Conservation (phyloP, 2,797 vertebrate genomes). For the Acipenser transmontanus region DNA sequence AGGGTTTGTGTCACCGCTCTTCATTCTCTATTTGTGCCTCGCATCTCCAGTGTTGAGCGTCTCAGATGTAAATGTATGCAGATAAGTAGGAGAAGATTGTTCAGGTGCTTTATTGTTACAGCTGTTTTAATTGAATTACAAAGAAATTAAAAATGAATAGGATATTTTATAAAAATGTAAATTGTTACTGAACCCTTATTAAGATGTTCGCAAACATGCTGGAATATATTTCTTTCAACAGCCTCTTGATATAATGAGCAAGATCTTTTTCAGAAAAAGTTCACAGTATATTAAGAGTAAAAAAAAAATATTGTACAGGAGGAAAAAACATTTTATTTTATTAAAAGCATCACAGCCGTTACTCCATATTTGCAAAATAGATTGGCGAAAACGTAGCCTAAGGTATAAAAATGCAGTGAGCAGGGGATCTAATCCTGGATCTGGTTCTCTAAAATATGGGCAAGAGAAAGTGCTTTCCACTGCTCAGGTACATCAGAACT, state of each 20-base stretch:
- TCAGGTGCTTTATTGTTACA: slow-evolving; percentile 28
- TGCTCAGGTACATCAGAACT: too few relatives aligned
- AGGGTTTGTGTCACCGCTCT: too few relatives aligned
- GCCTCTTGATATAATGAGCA: slow-evolving; percentile 27
- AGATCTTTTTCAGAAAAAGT: slow-evolving; percentile 10
- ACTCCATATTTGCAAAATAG: too few relatives aligned
- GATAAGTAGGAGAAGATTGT: slow-evolving; percentile 18
- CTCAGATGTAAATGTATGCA: slow-evolving; percentile 15
- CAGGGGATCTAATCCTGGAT: too few relatives aligned
- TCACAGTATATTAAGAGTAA: neutral
- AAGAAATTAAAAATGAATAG: slow-evolving; percentile 15
- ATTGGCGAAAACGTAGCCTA: too few relatives aligned
- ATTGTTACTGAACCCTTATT: neutral
- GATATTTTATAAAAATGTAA: slow-evolving; percentile 1
- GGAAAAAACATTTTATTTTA: too few relatives aligned
- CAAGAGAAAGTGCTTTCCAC: too few relatives aligned
- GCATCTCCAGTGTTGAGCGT: neutral
- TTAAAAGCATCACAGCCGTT: too few relatives aligned
- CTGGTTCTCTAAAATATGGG: too few relatives aligned
- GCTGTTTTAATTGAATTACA: slow-evolving; percentile 28
- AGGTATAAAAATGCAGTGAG: too few relatives aligned
- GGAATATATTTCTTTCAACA: slow-evolving; percentile 1
- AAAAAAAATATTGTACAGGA: neutral
- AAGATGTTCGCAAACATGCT: slow-evolving; percentile 13
- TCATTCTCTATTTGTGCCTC: neutral